phyloP scores from a whole-genome alignment of 2,797 vertebrate genomes.

The Vireo griseus region DNA sequence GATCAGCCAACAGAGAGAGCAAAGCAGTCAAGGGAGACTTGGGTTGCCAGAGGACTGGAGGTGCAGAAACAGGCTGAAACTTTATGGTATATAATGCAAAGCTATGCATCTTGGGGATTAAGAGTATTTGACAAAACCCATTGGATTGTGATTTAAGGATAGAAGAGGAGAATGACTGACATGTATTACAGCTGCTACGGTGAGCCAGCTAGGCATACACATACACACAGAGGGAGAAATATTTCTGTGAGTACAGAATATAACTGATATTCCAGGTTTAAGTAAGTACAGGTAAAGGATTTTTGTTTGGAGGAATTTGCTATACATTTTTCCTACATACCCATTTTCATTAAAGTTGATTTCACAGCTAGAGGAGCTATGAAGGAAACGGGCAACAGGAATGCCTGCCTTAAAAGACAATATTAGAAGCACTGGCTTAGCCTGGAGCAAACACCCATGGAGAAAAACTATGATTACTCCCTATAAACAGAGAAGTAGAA shows the following conservation, averaged over 20 bases:
- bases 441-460: background rate
- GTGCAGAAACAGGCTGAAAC: background rate
- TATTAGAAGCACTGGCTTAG: background rate
- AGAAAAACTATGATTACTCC: background rate
- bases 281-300: background rate
- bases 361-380: background rate
- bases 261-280: background rate
- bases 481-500: background rate
- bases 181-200: rapidly evolving
- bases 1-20: background rate
- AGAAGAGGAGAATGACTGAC: background rate
- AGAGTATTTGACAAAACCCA: background rate
- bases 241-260: background rate
- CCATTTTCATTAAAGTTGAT: background rate
- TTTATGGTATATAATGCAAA: background rate
- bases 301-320: background rate
- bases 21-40: background rate
- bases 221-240: background rate
- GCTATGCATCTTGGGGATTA: background rate
- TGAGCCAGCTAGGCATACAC: background rate
- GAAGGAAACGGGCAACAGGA: background rate
- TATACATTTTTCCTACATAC: background rate
- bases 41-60: background rate
- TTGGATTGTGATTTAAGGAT: background rate
- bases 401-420: background rate